Base-by-base conservation (phyloP, 2,888 invertebrate genomes). In the Eucera pruinosa region DNA sequence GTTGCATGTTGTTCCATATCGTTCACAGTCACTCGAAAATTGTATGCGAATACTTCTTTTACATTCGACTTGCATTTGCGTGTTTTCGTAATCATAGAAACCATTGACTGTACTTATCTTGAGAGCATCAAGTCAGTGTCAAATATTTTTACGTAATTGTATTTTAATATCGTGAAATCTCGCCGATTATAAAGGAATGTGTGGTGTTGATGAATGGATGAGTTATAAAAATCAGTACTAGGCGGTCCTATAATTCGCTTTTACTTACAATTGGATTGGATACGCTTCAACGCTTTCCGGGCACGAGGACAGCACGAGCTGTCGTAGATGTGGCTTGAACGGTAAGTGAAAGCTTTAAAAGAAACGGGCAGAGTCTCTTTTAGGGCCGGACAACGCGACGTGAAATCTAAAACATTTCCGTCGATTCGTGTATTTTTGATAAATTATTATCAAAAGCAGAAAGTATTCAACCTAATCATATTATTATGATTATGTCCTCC, bases 81-180 rank as follows among this genome's bases (percentile, higher is more conserved):
- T 43, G 41, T 52, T 58, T 71, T 45, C 15, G 20, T 45, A 48
- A 43, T 27, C 27, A 9, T 23, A 7, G 18, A 30, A 20, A 52
- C 52, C 15, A 11, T 20, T 20, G 25, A 58, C 15, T 18, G 33
- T 73, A 52, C 20, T 30, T 62, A 57, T 7, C 15, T 43, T 52
- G 20, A 55, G 58, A 41, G 27, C 33, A 23, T 20, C 11, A n/a
- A n/a, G 23, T 62, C 41, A 33, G 33, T 71, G 13, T 20, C 9
- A 58, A 39, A 25, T 25, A 71, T 61, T 58, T 71, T 27, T 33
- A 43, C 30, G 25, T 71, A 45, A 43, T 67, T 30, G 33, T 68
- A n/a, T n/a, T n/a, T n/a, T n/a, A n/a, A n/a, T n/a, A n/a, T n/a
- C n/a, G n/a, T n/a, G n/a, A n/a, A n/a, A n/a, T n/a, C n/a, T n/a